Evolutionary conservation across 2,113 vertebrate genomes (phyloP).

Genomic region (Bolborhynchus lineola): DNA sequence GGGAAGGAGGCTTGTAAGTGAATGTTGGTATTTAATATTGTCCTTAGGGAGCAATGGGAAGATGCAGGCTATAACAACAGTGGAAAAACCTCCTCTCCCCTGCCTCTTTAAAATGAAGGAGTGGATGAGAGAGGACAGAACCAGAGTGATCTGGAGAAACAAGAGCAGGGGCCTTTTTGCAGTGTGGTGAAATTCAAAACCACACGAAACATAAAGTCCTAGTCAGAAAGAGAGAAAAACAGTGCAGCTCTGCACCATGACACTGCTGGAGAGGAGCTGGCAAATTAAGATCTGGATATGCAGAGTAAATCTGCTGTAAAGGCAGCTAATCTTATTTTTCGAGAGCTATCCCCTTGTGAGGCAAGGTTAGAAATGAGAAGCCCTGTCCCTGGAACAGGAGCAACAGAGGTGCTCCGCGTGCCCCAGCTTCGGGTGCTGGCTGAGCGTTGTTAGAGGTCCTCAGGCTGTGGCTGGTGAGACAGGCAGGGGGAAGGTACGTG

Average conservation of each 20-base stretch:
- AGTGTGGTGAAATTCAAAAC: constrained; percentile 52
- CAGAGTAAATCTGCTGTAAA: neutral
- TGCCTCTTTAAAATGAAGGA: neutral
- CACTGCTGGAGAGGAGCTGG: neutral
- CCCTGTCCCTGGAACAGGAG: neutral
- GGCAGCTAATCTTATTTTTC: neutral
- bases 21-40: neutral
- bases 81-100: neutral
- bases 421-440: neutral
- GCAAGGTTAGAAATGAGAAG: neutral
- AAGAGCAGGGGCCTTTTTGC: neutral
- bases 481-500: neutral
- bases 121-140: neutral
- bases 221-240: neutral
- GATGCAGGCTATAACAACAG: neutral
- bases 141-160: neutral
- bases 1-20: neutral
- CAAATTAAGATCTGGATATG: neutral
- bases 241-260: neutral
- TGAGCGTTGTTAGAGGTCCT: neutral
- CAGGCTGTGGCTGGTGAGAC: neutral
- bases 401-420: rapidly evolving
- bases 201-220: neutral
- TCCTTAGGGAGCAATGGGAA: neutral
- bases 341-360: neutral